Evolutionary conservation across 2,113 vertebrate genomes (phyloP).

Genomic region (Oreochromis tanganicae): DNA sequence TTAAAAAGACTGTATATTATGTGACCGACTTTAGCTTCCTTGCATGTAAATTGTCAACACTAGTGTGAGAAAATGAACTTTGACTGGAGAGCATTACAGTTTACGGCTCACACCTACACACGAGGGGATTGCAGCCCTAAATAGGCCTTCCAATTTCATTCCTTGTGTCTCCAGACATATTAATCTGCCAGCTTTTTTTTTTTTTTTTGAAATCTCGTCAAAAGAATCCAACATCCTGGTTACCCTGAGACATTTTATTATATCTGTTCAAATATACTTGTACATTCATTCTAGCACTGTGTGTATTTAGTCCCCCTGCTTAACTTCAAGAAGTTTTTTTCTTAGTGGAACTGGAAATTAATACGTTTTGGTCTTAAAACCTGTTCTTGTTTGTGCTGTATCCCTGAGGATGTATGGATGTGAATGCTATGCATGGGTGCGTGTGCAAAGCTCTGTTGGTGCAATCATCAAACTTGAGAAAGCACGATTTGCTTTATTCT

Average conservation of each 20-base stretch:
- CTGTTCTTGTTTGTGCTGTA: not conserved
- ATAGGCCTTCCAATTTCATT: not conserved
- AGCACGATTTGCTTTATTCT: not conserved
- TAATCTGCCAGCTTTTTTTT: not conserved
- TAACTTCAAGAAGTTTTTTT: not conserved
- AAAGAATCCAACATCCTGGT: not conserved
- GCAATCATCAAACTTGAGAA: not conserved
- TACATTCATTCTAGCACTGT: not conserved
- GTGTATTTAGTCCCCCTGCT: not conserved
- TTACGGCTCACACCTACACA: not conserved
- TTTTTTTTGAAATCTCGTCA: not conserved
- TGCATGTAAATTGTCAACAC: not conserved
- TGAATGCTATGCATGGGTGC: not conserved
- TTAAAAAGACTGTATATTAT: not conserved
- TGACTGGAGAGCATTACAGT: not conserved
- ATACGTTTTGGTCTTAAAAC: not conserved
- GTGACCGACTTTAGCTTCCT: not conserved
- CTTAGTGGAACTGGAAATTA: not conserved
- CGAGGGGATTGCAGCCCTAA: not conserved
- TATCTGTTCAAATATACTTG: not conserved
- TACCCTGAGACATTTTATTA: not conserved
- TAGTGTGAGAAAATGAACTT: not conserved
- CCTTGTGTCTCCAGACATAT: not conserved
- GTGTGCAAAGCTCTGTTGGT: not conserved
- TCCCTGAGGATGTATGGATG: not conserved